Evolutionary conservation across 2,113 vertebrate species (phyloP).

Genomic region (Oxygymnocypris stewartii): DNA sequence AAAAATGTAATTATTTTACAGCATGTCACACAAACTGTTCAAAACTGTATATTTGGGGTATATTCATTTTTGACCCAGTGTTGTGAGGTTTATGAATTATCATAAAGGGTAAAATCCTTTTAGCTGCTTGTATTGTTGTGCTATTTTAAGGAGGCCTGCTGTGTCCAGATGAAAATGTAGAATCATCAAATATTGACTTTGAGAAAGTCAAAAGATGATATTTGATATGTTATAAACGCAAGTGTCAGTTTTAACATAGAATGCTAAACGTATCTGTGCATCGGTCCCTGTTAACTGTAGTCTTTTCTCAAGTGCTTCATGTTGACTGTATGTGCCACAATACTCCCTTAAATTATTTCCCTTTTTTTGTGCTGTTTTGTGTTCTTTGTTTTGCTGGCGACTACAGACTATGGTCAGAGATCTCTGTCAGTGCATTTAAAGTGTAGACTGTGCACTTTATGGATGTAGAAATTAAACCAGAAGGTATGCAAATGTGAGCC

Average conservation of each 20-base stretch:
- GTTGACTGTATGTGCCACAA: constrained; percentile 56
- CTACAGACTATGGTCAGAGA: not conserved
- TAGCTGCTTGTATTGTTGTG: constrained; percentile 59
- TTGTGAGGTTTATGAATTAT: not conserved
- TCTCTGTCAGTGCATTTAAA: not conserved
- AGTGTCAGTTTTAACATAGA: constrained; percentile 23
- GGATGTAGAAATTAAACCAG: not conserved
- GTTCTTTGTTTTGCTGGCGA: constrained; percentile 36
- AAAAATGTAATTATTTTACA: not conserved
- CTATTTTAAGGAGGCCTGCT: constrained; percentile 55
- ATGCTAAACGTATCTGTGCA: constrained; percentile 25
- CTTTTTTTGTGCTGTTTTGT: constrained; percentile 39
- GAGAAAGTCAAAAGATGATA: constrained; percentile 20
- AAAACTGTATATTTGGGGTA: not conserved
- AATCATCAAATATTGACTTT: not conserved
- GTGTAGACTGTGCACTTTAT: not conserved
- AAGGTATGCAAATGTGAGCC: not conserved
- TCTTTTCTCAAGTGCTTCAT: constrained; percentile 57
- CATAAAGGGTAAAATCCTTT: not conserved
- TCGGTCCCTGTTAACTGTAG: constrained; percentile 10
- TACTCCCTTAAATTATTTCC: constrained; percentile 59
- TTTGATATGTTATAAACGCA: not conserved
- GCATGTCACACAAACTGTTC: not conserved
- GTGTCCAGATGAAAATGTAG: constrained; percentile 20
- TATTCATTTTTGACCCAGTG: not conserved